These are phyloP conservation scores for Notoglanidium macrostoma DNA, from an alignment of 2,797 vertebrate species.

Conservation along the genomic window DNA sequence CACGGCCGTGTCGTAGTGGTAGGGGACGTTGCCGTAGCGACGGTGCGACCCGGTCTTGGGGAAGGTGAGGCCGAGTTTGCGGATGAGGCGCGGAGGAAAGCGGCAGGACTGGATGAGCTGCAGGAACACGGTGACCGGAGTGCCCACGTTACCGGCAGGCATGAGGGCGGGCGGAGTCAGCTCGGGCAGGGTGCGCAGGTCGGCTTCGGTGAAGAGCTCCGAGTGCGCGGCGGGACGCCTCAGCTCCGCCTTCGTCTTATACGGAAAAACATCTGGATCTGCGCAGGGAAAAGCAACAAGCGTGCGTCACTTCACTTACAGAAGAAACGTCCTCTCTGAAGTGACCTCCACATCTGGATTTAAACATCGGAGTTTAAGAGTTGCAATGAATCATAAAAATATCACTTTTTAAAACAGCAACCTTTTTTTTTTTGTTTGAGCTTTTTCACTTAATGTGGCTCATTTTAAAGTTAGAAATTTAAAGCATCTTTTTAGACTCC, in stretches of 20 bases:
- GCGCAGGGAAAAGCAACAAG: neutral
- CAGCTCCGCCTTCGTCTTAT: constrained; percentile 77
- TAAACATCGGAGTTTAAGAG: neutral
- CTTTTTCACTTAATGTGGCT: too few relatives aligned
- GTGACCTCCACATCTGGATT: neutral
- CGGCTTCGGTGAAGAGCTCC: constrained; percentile 73
- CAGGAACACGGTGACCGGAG: constrained; percentile 84
- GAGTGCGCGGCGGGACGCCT: constrained; percentile 62
- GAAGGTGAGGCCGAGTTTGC: constrained; percentile 86
- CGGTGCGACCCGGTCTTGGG: constrained; percentile 83
- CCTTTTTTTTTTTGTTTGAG: neutral
- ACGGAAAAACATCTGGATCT: constrained; percentile 74
- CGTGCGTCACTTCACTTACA: neutral
- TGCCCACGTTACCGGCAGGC: constrained; percentile 92
- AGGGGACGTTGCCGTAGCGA: constrained; percentile 91
- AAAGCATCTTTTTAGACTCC: too few relatives aligned
- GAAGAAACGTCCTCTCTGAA: neutral
- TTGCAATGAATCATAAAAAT: neutral
- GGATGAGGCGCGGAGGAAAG: constrained; percentile 86
- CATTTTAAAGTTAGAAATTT: neutral
- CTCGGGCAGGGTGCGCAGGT: constrained; percentile 83
- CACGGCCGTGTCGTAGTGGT: constrained; percentile 67
- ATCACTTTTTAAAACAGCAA: neutral
- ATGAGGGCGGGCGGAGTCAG: constrained; percentile 90
- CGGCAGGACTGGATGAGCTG: constrained; percentile 91